phyloP scores from a whole-genome alignment of 2,113 vertebrate genomes.

The Indicator indicator region DNA sequence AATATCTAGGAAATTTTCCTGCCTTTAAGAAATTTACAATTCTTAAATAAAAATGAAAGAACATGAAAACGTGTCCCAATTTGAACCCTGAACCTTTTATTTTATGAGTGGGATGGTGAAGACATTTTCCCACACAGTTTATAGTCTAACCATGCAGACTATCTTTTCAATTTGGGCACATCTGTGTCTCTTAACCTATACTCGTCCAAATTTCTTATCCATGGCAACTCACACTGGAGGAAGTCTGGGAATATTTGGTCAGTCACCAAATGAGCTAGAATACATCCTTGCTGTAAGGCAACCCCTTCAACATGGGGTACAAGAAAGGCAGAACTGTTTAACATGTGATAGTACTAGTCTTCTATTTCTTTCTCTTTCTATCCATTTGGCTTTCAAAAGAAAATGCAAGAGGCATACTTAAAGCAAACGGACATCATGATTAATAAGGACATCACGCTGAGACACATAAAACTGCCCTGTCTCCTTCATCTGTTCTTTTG shows the following conservation, averaged over 20 bases:
- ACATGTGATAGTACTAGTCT: background rate
- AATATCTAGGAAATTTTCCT: background rate
- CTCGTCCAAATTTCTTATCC: background rate
- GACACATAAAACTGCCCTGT: conserved; percentile 76
- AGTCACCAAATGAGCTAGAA: background rate
- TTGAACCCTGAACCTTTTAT: background rate
- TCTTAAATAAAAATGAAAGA: background rate
- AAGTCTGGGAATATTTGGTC: background rate
- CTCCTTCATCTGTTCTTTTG: conserved; percentile 79
- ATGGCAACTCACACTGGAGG: background rate
- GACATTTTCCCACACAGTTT: rapidly evolving
- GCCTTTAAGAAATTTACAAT: background rate
- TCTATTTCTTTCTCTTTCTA: conserved; percentile 53
- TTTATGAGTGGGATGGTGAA: background rate
- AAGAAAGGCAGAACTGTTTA: background rate
- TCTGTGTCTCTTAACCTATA: background rate
- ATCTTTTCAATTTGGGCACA: background rate
- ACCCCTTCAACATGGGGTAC: background rate
- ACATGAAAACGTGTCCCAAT: background rate
- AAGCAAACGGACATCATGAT: conserved; percentile 67
- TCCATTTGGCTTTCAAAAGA: conserved; percentile 59
- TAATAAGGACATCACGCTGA: conserved; percentile 75
- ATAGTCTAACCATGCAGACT: background rate
- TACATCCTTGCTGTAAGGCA: background rate
- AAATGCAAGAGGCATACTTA: conserved; percentile 64